Conservation (phyloP, 1,140 invertebrate genomes). For the Philaenus spumarius region DNA sequence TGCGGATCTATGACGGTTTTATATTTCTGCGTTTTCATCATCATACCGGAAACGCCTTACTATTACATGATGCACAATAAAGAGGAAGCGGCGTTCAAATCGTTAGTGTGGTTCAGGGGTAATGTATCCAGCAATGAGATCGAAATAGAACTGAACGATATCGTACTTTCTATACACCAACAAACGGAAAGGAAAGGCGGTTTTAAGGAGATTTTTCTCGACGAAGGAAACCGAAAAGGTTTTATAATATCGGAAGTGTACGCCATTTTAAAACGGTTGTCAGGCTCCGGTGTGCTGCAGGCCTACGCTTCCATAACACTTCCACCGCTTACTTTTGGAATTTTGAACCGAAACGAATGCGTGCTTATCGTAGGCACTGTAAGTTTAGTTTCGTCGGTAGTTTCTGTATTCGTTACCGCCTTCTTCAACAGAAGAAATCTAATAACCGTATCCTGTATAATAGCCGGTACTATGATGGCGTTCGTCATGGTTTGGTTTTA, state of each 20-base stretch:
- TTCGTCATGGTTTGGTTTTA: conserved; percentile 9
- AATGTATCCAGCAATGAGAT: conserved; percentile 1
- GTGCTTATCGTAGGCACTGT: conserved; percentile 6
- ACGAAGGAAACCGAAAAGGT: conserved; percentile 42
- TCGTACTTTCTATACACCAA: conserved; percentile 19
- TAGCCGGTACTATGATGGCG: conserved; percentile 22
- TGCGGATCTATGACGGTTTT: conserved; percentile 51
- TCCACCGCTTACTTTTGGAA: conserved; percentile 35
- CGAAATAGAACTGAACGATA: conserved; percentile 18
- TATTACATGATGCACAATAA: conserved; percentile 52
- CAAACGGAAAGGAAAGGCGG: conserved; percentile 11
- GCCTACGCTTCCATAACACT: conserved; percentile 70
- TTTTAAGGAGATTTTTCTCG: conserved; percentile 14
- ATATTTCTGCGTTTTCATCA: conserved; percentile 57
- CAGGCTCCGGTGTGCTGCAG: conserved; percentile 64
- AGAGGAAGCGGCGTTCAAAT: conserved; percentile 50
- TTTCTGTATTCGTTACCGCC: conserved; percentile 34
- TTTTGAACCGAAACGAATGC: conserved; percentile 14
- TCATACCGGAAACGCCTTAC: conserved; percentile 77
- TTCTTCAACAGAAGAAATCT: conserved; percentile 39
- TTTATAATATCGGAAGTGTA: conserved; percentile 55
- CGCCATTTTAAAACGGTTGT: conserved; percentile 69
- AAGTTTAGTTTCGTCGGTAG: conserved; percentile 38
- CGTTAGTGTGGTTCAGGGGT: conserved; percentile 59
- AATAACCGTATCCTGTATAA: conserved; percentile 34